A percentile compares a stretch with the other conserved stretches of the same genome.
phyloP scores from a whole-genome alignment of 2,113 vertebrate species.

The Mixornis gularis region DNA sequence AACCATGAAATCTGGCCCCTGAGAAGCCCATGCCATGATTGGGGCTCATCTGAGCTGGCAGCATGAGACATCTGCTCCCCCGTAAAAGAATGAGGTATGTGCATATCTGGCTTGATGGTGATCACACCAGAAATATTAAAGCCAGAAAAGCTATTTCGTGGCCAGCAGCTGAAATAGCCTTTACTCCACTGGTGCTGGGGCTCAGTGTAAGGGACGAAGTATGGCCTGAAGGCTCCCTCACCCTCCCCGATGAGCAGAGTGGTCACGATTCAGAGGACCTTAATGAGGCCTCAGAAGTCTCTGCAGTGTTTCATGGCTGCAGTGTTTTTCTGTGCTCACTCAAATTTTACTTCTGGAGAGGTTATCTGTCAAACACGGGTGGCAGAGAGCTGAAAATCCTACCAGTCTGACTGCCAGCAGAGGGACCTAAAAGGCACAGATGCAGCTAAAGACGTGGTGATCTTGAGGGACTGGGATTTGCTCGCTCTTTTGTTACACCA shows the following conservation, averaged over 20 bases:
- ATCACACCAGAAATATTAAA: neutral
- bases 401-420: constrained; percentile 1
- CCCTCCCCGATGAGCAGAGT: accelerated
- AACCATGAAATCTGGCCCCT: neutral
- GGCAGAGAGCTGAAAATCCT: neutral
- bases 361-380: neutral
- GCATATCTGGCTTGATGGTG: neutral
- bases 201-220: neutral
- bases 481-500: neutral
- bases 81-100: neutral
- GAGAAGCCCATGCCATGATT: accelerated
- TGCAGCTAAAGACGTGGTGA: neutral
- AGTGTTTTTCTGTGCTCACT: neutral
- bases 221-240: neutral
- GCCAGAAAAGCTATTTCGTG: neutral
- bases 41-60: neutral
- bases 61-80: neutral
- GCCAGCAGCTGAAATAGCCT: neutral
- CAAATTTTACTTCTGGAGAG: neutral
- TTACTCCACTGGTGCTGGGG: neutral
- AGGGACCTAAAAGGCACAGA: neutral
- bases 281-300: neutral
- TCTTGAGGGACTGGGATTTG: neutral
- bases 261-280: neutral
- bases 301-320: neutral